These are phyloP conservation scores for Dasyprocta punctata DNA, from an alignment of 2,113 vertebrate genomes.

Conservation along the genomic window DNA sequence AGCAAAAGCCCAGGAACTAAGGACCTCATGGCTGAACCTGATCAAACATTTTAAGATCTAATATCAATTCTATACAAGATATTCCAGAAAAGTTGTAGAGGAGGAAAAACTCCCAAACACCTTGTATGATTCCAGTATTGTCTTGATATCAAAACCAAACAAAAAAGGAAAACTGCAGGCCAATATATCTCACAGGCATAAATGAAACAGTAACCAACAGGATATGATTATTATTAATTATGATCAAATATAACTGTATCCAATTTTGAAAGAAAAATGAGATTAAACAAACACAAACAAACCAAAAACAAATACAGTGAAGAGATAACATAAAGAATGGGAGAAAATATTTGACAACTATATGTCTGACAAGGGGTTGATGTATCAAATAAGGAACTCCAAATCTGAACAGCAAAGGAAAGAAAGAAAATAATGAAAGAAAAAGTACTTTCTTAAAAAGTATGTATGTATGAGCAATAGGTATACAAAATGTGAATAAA, in stretches of 20 bases:
- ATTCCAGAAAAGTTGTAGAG: background rate
- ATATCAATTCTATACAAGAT: background rate
- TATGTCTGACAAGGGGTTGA: background rate
- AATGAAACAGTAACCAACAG: background rate
- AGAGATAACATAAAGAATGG: background rate
- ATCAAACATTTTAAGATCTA: background rate
- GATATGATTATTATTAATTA: no score
- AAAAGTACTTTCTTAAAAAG: background rate
- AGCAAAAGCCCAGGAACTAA: background rate
- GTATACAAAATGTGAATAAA: background rate
- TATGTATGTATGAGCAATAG: background rate
- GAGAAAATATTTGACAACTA: background rate
- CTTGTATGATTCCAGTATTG: background rate
- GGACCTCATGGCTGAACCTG: background rate
- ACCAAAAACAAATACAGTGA: background rate
- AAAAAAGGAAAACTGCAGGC: background rate
- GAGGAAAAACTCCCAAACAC: background rate
- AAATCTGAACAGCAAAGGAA: background rate
- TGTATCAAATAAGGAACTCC: background rate
- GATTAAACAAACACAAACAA: background rate
- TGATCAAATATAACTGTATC: background rate
- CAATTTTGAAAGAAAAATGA: background rate
- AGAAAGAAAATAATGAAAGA: background rate
- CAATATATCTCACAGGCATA: background rate
- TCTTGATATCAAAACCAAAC: background rate